Conservation (phyloP, 2,797 vertebrate species). For the Enteromius treurensis region DNA sequence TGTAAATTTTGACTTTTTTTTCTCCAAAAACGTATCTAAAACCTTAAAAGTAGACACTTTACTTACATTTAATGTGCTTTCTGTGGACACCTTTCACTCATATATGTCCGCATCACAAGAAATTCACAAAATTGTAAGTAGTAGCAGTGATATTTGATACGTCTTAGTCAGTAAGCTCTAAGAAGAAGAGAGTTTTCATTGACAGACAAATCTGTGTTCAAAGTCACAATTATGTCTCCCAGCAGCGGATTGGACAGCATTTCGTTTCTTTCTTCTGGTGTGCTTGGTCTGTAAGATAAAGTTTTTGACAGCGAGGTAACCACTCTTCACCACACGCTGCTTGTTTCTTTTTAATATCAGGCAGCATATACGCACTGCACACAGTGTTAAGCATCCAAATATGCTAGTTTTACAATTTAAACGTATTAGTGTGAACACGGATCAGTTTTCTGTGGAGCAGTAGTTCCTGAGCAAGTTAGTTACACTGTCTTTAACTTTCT, state of each 20-base stretch:
- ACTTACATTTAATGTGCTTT: no score
- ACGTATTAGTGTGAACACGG: background rate
- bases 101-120: no score
- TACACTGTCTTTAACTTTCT: background rate
- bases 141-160: background rate
- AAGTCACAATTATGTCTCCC: constrained; percentile 2
- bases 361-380: background rate
- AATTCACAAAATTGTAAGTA: background rate
- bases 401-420: background rate
- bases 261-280: background rate
- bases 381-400: background rate
- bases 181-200: background rate
- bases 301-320: constrained; percentile 11
- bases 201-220: background rate
- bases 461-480: background rate
- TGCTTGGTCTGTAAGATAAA: background rate
- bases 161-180: background rate
- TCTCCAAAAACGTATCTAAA: no score
- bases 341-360: background rate
- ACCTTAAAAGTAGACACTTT: no score
- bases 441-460: background rate
- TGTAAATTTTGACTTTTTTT: no score
- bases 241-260: background rate
- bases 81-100: no score
- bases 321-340: background rate